phyloP scores from a whole-genome alignment of 2,113 vertebrate species.

The Excalfactoria chinensis region DNA sequence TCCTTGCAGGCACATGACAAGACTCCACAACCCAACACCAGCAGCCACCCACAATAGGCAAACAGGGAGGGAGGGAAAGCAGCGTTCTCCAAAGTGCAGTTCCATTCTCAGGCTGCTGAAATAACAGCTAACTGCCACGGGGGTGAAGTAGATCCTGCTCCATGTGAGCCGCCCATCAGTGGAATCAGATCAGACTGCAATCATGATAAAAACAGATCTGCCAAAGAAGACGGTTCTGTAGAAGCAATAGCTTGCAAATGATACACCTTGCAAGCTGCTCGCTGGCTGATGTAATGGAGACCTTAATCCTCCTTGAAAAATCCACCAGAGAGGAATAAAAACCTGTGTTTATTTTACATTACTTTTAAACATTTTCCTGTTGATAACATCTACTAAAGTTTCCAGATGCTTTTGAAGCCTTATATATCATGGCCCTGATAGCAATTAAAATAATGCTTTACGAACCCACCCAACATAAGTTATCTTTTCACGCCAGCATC shows the following conservation, averaged over 20 bases:
- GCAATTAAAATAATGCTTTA: constrained; percentile 10
- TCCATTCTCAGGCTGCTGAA: background rate
- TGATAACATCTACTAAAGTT: background rate
- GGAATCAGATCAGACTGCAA: background rate
- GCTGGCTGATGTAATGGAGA: background rate
- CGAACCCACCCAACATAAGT: background rate
- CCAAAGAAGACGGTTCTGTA: background rate
- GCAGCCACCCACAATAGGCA: fast-evolving
- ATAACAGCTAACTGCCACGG: background rate
- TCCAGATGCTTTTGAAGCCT: constrained; percentile 17
- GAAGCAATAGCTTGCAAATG: background rate
- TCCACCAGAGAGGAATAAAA: background rate
- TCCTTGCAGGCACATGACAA: fast-evolving
- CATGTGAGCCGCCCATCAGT: background rate
- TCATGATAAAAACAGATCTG: background rate
- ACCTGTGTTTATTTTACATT: background rate
- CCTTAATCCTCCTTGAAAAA: background rate
- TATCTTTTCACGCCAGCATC: background rate
- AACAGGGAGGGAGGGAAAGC: background rate
- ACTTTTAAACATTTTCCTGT: background rate
- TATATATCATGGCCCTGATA: background rate
- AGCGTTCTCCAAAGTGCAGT: background rate
- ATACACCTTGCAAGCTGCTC: background rate
- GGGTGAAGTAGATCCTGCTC: background rate
- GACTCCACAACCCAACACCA: background rate